Conservation (phyloP, 2,113 vertebrate species). For the Megaceryle torquata region DNA sequence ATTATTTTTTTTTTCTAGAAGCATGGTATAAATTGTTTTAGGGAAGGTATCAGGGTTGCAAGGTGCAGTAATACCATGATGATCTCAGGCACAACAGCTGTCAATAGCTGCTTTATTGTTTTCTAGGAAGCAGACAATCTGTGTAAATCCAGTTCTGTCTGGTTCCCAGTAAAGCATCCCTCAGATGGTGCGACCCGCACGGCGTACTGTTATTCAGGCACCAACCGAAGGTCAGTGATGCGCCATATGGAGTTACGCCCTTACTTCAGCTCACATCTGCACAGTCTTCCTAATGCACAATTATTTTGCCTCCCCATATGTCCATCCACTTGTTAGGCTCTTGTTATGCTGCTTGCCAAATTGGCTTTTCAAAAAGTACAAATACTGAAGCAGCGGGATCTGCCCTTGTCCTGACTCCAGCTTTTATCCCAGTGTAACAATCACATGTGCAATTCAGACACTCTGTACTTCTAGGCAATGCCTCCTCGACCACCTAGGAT, state of each 20-base stretch:
- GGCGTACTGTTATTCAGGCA: constrained; percentile 65
- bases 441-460: constrained; percentile 35
- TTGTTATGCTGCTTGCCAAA: constrained; percentile 76
- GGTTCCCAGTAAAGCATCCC: not conserved
- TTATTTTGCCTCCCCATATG: constrained; percentile 81
- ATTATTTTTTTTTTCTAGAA: not conserved
- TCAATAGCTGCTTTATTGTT: not conserved
- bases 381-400: constrained; percentile 59
- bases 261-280: constrained; percentile 65
- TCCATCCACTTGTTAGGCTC: constrained; percentile 77
- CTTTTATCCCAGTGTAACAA: constrained; percentile 51
- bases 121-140: constrained; percentile 3
- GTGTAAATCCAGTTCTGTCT: not conserved
- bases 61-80: not conserved
- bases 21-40: not conserved
- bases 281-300: constrained; percentile 62
- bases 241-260: constrained; percentile 66
- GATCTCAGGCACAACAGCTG: constrained; percentile 28
- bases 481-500: constrained; percentile 52
- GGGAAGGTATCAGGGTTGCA: not conserved
- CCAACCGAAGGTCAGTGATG: constrained; percentile 65
- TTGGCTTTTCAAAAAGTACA: constrained; percentile 74
- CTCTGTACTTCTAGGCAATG: constrained; percentile 27
- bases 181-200: constrained; percentile 12
- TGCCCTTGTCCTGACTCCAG: constrained; percentile 37